phyloP scores from a whole-genome alignment of 2,797 vertebrate species.

The Smutsia temminckii region DNA sequence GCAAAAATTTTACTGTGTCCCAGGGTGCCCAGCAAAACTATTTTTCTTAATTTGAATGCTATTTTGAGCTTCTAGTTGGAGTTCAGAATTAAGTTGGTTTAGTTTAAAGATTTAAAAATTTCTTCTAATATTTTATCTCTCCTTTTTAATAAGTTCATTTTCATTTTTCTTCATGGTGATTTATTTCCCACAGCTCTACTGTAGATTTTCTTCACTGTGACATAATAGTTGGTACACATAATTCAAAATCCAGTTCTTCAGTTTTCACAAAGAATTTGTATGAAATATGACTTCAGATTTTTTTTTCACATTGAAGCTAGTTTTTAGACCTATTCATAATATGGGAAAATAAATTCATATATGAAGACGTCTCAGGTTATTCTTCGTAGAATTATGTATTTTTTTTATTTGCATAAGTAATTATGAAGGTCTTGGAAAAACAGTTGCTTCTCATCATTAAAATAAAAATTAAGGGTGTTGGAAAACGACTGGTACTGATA shows the following conservation, averaged over 20 bases:
- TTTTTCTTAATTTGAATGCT: constrained; percentile 19
- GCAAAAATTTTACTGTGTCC: neutral
- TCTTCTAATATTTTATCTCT: neutral
- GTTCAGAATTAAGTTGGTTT: neutral
- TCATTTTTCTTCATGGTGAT: constrained; percentile 26
- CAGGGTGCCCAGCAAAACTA: neutral
- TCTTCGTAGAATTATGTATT: neutral
- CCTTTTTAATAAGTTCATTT: neutral
- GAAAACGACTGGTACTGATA: neutral
- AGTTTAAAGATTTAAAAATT: neutral
- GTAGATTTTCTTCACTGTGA: neutral
- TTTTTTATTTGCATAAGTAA: neutral
- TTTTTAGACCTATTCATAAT: constrained; percentile 10
- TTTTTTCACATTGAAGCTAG: neutral
- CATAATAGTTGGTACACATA: neutral
- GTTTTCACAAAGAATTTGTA: constrained; percentile 29
- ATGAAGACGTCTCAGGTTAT: neutral
- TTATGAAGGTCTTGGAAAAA: neutral
- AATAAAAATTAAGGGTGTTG: constrained; percentile 30
- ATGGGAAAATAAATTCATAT: constrained; percentile 22
- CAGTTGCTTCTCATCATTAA: neutral
- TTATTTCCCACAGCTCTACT: constrained; percentile 25
- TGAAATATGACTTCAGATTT: neutral
- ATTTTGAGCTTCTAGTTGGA: constrained; percentile 31
- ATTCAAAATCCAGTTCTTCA: constrained; percentile 7